phyloP scores from a whole-genome alignment of 2,797 vertebrate species.

The Sandelia bainsii region DNA sequence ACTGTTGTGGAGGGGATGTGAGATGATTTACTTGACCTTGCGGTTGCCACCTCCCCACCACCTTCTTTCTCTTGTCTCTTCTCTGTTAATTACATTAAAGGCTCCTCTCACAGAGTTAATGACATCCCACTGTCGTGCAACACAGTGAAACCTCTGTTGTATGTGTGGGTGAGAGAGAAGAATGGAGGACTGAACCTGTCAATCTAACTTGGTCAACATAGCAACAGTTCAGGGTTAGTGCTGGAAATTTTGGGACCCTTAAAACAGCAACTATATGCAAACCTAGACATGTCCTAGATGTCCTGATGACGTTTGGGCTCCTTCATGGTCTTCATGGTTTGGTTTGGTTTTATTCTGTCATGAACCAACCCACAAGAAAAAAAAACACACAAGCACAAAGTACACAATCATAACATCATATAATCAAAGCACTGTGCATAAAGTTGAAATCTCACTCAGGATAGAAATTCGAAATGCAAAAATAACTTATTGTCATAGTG shows the following conservation, averaged over 20 bases:
- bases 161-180: slow-evolving; percentile 3
- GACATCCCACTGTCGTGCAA: slow-evolving; percentile 67
- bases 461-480: no score
- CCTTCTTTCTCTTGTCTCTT: slow-evolving; percentile 34
- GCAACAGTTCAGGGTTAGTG: not conserved
- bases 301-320: not conserved
- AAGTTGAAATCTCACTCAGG: no score
- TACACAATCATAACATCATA: not conserved
- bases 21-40: slow-evolving; percentile 65
- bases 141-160: slow-evolving; percentile 34
- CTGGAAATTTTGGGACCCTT: not conserved
- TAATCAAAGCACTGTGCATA: no score
- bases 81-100: slow-evolving; percentile 78
- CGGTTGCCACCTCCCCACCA: slow-evolving; percentile 25
- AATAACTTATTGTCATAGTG: not conserved
- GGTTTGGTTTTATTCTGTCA: not conserved
- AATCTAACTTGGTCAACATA: slow-evolving; percentile 19
- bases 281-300: not conserved
- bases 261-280: not conserved
- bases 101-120: slow-evolving; percentile 71
- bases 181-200: slow-evolving; percentile 27
- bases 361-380: not conserved
- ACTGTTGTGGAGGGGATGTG: slow-evolving; percentile 23
- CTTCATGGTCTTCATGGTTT: not conserved
- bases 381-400: not conserved